A percentile compares a stretch with the other conserved stretches of the same genome.
Conservation (phyloP, 2,797 vertebrate genomes). For the Aselliscus stoliczkanus region DNA sequence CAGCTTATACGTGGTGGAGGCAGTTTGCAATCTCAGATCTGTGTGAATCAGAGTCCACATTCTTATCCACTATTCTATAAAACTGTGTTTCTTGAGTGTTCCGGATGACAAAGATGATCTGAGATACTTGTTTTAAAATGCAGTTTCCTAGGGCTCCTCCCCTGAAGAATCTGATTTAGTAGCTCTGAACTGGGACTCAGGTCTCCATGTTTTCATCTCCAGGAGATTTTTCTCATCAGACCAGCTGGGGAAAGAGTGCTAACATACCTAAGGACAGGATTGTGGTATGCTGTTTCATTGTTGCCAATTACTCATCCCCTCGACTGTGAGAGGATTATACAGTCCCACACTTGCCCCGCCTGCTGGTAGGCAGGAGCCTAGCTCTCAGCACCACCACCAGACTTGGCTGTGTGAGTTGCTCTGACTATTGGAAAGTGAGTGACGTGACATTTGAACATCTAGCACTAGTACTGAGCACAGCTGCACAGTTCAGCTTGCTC, state of each 20-base stretch:
- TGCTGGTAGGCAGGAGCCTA: too few relatives aligned
- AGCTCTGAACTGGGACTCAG: background rate
- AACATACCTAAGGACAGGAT: background rate
- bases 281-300: background rate
- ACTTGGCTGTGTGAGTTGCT: background rate
- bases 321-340: background rate
- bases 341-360: background rate
- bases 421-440: background rate
- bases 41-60: background rate
- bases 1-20: background rate
- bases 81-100: background rate
- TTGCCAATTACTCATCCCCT: background rate
- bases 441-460: accelerated
- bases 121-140: background rate
- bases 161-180: background rate
- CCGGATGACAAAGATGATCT: background rate
- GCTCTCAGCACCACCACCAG: background rate
- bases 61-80: background rate
- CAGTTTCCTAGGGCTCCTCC: background rate
- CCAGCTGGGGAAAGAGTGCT: background rate
- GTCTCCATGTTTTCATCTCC: background rate
- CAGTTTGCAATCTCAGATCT: background rate
- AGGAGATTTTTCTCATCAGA: background rate
- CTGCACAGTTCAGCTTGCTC: background rate
- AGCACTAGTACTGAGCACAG: background rate